Base-by-base conservation (phyloP, 2,888 invertebrate species). In the Spialia ferax region DNA sequence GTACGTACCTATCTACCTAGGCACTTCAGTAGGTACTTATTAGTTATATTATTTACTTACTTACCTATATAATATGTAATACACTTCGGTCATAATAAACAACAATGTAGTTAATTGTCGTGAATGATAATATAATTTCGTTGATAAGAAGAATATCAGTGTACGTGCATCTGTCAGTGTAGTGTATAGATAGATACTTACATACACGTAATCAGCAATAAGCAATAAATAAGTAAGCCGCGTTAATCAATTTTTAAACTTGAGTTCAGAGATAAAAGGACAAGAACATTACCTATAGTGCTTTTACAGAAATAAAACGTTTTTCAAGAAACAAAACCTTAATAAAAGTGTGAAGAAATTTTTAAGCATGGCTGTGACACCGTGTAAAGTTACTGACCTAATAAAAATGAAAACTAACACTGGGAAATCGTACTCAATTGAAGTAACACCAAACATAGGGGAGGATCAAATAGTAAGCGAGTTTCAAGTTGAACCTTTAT, bases 361-460 rank as follows among this genome's bases (percentile, higher is more conserved):
- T n/a, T 23, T 1, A 20, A 48, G 5, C 5, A 78, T 77, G 77
- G 61, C 68, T 55, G 18, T 26, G 22, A n/a, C 10, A 29, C 52
- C 38, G 45, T 54, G 55, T 38, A 89, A 86, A 80, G 73, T 91
- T 45, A 84, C 80, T 0, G 85, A 89, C 32, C 70, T 91, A 57
- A 78, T 92, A 15, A 80, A 80, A 68, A 70, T 92, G 18, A 80
- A 80, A 68, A 70, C 74, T 13, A 71, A 63, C 26, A 69, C 73
- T 20, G 69, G 77, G 11, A 79, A 86, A 42, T 79, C 85, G 5
- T 92, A 81, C 71, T 93, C 93, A 1, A 84, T 87, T 60, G 93
- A 93, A 83, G 83, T 92, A 10, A 91, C 89, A 7, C 89, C 92
- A 35, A 84, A 84, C 70, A 69, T 90, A 60, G 63, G 71, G 0